These are phyloP conservation scores for Sylvicola cinctus DNA, from an alignment of 2,888 invertebrate species.

Conservation along the genomic window DNA sequence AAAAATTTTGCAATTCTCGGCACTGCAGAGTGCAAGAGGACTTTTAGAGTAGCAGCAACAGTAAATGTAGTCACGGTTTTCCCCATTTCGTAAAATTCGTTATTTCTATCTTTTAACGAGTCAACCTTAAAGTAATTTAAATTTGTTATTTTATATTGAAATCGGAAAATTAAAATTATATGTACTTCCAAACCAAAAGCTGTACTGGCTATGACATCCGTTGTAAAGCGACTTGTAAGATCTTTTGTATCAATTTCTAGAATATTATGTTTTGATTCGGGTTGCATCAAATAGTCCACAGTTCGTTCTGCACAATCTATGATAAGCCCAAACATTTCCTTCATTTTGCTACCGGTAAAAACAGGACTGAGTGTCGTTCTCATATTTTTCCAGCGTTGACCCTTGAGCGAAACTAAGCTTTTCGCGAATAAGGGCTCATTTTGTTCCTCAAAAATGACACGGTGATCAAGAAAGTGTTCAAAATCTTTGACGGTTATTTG, in stretches of 20 bases:
- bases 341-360: slow-evolving; percentile 28
- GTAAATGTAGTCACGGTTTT: neutral
- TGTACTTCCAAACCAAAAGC: neutral
- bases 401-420: slow-evolving; percentile 27
- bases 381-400: slow-evolving; percentile 25
- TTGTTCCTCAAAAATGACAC: slow-evolving; percentile 19
- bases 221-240: neutral
- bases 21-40: neutral
- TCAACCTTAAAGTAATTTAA: neutral
- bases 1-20: neutral
- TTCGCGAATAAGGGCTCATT: slow-evolving; percentile 29
- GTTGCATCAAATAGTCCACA: neutral
- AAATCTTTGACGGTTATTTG: slow-evolving; percentile 33
- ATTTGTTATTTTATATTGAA: too few species aligned
- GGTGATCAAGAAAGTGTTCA: slow-evolving; percentile 31
- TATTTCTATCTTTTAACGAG: neutral
- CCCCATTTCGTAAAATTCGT: neutral
- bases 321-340: slow-evolving; percentile 14
- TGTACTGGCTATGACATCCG: neutral
- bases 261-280: neutral
- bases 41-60: neutral
- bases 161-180: too few species aligned
- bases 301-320: neutral
- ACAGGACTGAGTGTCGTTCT: slow-evolving; percentile 24
- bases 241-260: neutral